Conservation (phyloP, 2,797 vertebrate species). For the Tiaroga cobitis region DNA sequence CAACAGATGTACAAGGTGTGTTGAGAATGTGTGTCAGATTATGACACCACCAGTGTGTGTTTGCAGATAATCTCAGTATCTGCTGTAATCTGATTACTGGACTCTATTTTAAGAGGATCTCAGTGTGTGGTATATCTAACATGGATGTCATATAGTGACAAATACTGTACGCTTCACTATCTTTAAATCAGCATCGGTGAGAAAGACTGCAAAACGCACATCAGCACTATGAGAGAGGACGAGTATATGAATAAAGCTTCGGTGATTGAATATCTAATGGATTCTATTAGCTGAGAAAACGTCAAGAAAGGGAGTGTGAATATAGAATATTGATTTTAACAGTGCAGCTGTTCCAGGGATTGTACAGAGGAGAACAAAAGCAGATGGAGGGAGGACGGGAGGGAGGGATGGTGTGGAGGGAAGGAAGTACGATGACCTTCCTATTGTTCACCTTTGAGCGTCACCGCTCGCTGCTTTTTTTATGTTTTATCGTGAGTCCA, state of each 20-base stretch:
- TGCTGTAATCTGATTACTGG: conserved; percentile 70
- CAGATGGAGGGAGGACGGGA: background rate
- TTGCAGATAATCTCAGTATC: conserved; percentile 51
- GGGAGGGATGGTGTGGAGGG: conserved; percentile 37
- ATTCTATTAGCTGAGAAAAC: background rate
- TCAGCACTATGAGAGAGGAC: background rate
- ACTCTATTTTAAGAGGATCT: conserved; percentile 64
- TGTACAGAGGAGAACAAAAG: background rate
- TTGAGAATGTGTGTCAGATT: background rate
- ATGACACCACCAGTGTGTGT: background rate
- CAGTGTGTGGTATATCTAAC: conserved; percentile 46
- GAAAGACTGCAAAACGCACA: background rate
- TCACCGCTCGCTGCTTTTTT: conserved; percentile 9
- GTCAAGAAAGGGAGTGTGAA: background rate
- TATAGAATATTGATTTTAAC: background rate
- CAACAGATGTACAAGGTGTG: background rate
- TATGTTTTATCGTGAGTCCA: conserved; percentile 37
- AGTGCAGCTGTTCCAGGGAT: background rate
- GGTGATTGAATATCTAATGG: background rate
- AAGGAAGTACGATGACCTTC: conserved; percentile 61
- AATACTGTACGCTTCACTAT: conserved; percentile 4
- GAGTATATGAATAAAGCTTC: background rate
- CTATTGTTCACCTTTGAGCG: conserved; percentile 65
- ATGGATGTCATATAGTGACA: conserved; percentile 54
- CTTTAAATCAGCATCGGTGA: background rate